phyloP scores from a whole-genome alignment of 2,888 invertebrate species.

The Chymomyza procnemis region DNA sequence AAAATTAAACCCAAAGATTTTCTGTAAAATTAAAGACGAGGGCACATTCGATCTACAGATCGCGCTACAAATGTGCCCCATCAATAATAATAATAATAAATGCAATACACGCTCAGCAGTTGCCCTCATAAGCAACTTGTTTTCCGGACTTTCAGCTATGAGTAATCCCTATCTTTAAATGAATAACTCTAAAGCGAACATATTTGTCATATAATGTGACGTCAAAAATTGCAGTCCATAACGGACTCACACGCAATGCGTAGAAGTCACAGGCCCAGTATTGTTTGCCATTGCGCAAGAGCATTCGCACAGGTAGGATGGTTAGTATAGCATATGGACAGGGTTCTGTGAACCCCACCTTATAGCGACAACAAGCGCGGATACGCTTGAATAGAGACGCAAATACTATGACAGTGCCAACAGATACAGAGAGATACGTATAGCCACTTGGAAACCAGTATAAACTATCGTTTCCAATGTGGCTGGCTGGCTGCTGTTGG shows the following conservation, averaged over 20 bases:
- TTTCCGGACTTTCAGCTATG: too few species aligned
- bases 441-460: conserved; percentile 40
- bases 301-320: conserved; percentile 9
- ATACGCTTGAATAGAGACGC: conserved; percentile 45
- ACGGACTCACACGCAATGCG: too few species aligned
- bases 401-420: conserved; percentile 6
- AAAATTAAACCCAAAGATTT: too few species aligned
- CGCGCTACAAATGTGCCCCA: too few species aligned
- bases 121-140: too few species aligned
- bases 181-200: too few species aligned
- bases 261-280: background rate
- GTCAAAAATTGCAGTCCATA: background rate
- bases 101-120: too few species aligned
- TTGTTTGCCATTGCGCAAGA: background rate
- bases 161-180: too few species aligned
- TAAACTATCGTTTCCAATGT: conserved; percentile 30
- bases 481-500: conserved; percentile 21
- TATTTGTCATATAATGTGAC: background rate
- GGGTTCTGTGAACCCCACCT: conserved; percentile 60
- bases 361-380: conserved; percentile 22
- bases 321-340: background rate
- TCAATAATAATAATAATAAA: too few species aligned
- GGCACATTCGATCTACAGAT: too few species aligned
- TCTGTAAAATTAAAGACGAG: too few species aligned
- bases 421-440: conserved; percentile 19